phyloP scores from a whole-genome alignment of 2,888 invertebrate genomes.

The Peribatodes rhomboidaria region DNA sequence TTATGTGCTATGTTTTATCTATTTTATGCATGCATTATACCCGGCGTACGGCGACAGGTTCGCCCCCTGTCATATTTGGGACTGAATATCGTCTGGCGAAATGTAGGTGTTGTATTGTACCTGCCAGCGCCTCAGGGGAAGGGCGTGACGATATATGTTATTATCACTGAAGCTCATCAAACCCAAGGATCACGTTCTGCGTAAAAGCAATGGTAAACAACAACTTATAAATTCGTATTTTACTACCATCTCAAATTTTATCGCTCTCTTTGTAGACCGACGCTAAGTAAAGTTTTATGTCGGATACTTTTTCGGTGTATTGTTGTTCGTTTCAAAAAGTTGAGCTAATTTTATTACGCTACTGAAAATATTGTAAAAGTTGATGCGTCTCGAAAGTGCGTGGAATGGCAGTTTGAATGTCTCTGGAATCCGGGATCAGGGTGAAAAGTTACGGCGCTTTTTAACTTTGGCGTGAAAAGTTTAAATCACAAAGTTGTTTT shows the following conservation, averaged over 20 bases:
- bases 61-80: no score
- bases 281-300: conserved; percentile 57
- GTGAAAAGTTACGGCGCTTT: conserved; percentile 29
- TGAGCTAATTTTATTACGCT: conserved; percentile 46
- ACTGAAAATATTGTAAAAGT: conserved; percentile 47
- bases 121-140: no score
- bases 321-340: conserved; percentile 48
- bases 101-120: no score
- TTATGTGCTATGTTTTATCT: no score
- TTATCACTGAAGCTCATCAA: conserved; percentile 11
- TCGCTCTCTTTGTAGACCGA: conserved; percentile 56
- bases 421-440: conserved; percentile 40
- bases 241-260: conserved; percentile 68
- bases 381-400: conserved; percentile 43
- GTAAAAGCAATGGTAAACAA: conserved; percentile 54
- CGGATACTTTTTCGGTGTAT: conserved; percentile 48
- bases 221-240: conserved; percentile 66
- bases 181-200: conserved; percentile 19
- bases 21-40: no score
- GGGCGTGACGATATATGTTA: no score
- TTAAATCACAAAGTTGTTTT: conserved; percentile 6
- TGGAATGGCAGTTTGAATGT: conserved; percentile 43
- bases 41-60: no score
- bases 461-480: conserved; percentile 13
- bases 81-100: no score